Conservation (phyloP, 1,140 invertebrate genomes). For the Drosophila grimshawi region DNA sequence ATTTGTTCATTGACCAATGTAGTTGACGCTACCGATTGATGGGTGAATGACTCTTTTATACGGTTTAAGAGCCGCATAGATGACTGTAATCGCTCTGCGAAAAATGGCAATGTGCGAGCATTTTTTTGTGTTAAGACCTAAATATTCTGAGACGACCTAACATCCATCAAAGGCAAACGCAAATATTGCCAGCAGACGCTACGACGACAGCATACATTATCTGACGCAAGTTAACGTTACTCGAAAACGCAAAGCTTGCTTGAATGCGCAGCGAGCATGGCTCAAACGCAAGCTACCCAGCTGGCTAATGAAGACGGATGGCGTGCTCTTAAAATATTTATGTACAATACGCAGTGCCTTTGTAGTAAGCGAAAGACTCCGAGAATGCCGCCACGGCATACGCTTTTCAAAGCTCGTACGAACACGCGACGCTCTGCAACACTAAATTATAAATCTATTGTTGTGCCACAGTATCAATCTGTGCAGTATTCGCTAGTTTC, state of each 20-base stretch:
- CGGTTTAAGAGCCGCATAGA: slow-evolving; percentile 47
- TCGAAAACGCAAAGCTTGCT: slow-evolving; percentile 20
- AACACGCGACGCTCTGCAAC: neutral
- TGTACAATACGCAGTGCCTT: slow-evolving; percentile 38
- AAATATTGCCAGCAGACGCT: neutral
- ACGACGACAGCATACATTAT: slow-evolving; percentile 20
- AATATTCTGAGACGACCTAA: neutral
- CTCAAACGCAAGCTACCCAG: slow-evolving; percentile 32
- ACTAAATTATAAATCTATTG: slow-evolving; percentile 42
- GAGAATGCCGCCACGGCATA: slow-evolving; percentile 7
- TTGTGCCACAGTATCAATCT: neutral
- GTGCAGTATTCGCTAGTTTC: neutral
- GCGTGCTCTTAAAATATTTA: slow-evolving; percentile 57
- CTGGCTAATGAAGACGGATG: slow-evolving; percentile 63
- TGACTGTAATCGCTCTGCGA: slow-evolving; percentile 57
- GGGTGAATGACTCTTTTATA: slow-evolving; percentile 48
- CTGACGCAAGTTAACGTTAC: slow-evolving; percentile 34
- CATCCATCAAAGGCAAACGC: slow-evolving; percentile 37
- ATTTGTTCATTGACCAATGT: slow-evolving; percentile 38
- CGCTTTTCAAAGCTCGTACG: slow-evolving; percentile 33
- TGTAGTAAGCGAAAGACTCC: slow-evolving; percentile 14
- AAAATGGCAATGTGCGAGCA: slow-evolving; percentile 23
- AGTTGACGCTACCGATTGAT: slow-evolving; percentile 26
- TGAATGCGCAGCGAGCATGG: slow-evolving; percentile 1
- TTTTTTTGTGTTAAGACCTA: neutral